Evolutionary conservation across 2,888 invertebrate genomes (phyloP).

Genomic region (Callimorpha dominula): DNA sequence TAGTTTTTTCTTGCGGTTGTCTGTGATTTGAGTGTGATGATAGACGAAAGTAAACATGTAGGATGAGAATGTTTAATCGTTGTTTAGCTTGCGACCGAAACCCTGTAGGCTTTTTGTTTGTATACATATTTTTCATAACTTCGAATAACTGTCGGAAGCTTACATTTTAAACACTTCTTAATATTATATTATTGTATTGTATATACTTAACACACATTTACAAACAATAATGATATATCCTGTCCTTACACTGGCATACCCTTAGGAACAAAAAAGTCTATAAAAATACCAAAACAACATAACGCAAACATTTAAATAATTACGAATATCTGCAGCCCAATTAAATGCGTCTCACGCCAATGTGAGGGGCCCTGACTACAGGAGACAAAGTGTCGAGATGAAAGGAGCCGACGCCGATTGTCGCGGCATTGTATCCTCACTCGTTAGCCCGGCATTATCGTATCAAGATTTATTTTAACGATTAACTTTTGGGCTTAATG

Average conservation of each 20-base stretch:
- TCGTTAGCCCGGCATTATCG: slow-evolving; percentile 85
- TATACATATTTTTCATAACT: not conserved
- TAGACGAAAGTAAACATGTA: too few species aligned
- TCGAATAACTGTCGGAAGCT: too few species aligned
- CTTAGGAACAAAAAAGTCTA: slow-evolving; percentile 18
- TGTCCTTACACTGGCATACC: not conserved
- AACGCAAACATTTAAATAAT: slow-evolving; percentile 46
- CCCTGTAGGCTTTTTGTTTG: not conserved
- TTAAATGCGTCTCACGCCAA: slow-evolving; percentile 51
- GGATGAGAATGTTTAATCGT: too few species aligned
- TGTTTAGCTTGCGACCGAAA: too few species aligned
- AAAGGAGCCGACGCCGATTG: slow-evolving; percentile 84
- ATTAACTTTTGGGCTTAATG: slow-evolving; percentile 68
- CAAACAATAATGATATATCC: slow-evolving; percentile 8
- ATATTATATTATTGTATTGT: not conserved
- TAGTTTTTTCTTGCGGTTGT: not conserved
- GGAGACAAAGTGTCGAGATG: slow-evolving; percentile 85
- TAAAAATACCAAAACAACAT: slow-evolving; percentile 38
- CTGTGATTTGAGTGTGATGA: too few species aligned
- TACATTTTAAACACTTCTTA: too few species aligned
- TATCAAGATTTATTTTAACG: slow-evolving; percentile 85
- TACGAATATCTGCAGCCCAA: slow-evolving; percentile 52
- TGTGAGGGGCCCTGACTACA: slow-evolving; percentile 56
- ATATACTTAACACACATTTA: not conserved
- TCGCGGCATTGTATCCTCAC: slow-evolving; percentile 85